Conservation (phyloP, 1,140 invertebrate species). For the Pseudomyrmex sp. region DNA sequence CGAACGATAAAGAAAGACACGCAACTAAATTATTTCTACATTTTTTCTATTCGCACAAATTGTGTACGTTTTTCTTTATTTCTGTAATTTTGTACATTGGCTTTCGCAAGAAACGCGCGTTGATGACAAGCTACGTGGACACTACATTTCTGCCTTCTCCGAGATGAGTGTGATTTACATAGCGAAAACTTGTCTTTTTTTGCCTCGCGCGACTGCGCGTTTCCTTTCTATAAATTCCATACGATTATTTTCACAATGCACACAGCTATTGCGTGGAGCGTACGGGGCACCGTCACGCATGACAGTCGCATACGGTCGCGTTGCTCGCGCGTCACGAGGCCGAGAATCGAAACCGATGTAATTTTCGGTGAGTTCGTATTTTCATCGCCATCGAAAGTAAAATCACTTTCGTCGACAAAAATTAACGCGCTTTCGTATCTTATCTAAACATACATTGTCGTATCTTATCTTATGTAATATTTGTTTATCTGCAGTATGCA, state of each 20-base stretch:
- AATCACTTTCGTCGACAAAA: conserved; percentile 20
- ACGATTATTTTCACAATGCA: conserved; percentile 52
- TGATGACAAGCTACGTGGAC: neutral
- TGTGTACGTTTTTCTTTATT: neutral
- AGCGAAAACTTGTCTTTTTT: conserved; percentile 6
- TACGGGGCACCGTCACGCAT: conserved; percentile 36
- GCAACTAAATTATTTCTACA: no score
- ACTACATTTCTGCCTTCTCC: neutral
- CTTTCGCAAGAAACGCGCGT: neutral
- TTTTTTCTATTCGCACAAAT: no score
- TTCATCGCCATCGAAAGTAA: neutral
- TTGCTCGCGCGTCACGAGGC: conserved; percentile 19
- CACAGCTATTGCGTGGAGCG: conserved; percentile 22
- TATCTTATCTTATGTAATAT: conserved; percentile 28
- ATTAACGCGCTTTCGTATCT: neutral
- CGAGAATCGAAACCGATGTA: conserved; percentile 39
- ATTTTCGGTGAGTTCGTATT: conserved; percentile 41
- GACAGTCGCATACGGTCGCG: conserved; percentile 29
- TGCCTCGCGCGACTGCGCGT: neutral
- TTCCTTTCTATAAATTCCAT: conserved; percentile 30
- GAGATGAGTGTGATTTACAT: conserved; percentile 15
- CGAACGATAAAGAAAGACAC: no score
- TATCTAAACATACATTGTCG: conserved; percentile 10
- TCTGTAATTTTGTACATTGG: neutral
- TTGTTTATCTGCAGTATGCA: neutral